Base-by-base conservation (phyloP, 2,888 invertebrate species). In the Melanargia galathea region DNA sequence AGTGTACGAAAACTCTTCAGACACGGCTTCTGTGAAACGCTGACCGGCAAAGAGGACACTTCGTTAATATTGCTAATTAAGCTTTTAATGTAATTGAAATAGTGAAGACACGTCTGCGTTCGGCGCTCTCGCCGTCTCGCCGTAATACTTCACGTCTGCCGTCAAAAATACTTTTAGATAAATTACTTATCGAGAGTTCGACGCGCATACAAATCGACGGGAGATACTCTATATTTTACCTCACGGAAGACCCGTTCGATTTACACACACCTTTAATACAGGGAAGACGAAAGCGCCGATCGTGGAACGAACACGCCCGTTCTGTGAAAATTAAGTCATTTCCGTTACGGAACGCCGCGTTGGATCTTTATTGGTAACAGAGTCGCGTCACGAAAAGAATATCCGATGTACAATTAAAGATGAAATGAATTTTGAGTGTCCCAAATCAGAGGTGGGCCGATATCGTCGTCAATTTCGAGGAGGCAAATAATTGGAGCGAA, bases 71-170 rank as follows among this genome's bases (percentile, higher is more conserved):
- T 84, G 84, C 84, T 90, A 89, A 91, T 90, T 90, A 87, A 87
- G 87, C 87, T 89, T 86, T 90, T 89, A 90, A 90, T 86, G 86
- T 89, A 91, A 91, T 90, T 90, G 85, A 86, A 88, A 84, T 81
- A 86, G 82, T 82, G 79, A 83, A 84, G 87, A 87, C 84, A 84
- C 81, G 83, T 85, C 81, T 81, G 76, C 78, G 82, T 82, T 81
- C 77, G 78, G 81, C 81, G 40, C 40, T 60, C 77, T 75, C 76
- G 76, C 59, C 73, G 75, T 80, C 73, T 70, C 74, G 70, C 73
- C 74, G 72, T 78, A 81, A 73, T 78, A 81, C 80, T 83, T 81
- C 80, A 69, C 67, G 70, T 80, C 82, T 77, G 77, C 78, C 79
- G 79, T 83, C 84, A 83, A 87, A 87, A 87, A 87, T 85, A 86